These are phyloP conservation scores for Antechinus stuartii DNA, from an alignment of 2,113 vertebrate species.

Conservation along the genomic window DNA sequence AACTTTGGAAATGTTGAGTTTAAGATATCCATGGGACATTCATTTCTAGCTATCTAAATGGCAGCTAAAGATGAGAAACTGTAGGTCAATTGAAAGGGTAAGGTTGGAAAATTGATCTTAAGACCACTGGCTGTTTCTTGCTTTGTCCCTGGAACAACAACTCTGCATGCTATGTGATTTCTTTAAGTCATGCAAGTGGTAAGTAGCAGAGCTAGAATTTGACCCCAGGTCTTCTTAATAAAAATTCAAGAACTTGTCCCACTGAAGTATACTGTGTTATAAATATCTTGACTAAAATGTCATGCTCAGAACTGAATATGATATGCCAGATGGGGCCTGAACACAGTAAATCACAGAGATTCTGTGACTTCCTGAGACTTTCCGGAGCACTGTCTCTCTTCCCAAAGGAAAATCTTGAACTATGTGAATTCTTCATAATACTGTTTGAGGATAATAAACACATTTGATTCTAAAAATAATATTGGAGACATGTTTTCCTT, in stretches of 20 bases:
- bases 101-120: not conserved
- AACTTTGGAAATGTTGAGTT: not conserved
- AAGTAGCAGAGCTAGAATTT: not conserved
- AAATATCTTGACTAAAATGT: not conserved
- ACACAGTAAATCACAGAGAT: not conserved
- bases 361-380: not conserved
- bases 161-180: not conserved
- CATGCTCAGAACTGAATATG: not conserved
- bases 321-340: not conserved
- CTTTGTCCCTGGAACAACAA: not conserved
- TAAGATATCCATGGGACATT: not conserved
- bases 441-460: not conserved
- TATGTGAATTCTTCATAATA: not conserved
- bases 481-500: not conserved
- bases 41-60: not conserved
- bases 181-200: not conserved
- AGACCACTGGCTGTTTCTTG: not conserved
- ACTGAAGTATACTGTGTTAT: not conserved
- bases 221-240: not conserved
- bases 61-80: not conserved
- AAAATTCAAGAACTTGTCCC: not conserved
- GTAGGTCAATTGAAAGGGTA: not conserved
- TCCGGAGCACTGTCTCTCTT: not conserved
- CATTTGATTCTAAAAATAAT: not conserved
- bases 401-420: not conserved